Evolutionary conservation across 2,888 invertebrate genomes (phyloP).

Genomic region (Dasypolia templi): DNA sequence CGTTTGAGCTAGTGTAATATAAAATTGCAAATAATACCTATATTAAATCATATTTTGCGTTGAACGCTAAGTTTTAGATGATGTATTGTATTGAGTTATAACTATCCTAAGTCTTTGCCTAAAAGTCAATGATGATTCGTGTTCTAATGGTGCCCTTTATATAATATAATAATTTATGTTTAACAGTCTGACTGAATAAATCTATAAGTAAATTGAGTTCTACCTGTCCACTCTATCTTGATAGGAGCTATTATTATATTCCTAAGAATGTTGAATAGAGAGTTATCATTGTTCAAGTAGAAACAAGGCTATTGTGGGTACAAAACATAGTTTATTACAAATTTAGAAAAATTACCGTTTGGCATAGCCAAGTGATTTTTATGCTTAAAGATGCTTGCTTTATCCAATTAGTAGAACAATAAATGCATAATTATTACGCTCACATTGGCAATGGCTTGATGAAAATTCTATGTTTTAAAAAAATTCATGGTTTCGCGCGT

Average conservation of each 20-base stretch:
- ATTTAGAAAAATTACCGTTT: too few relatives aligned
- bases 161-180: not conserved
- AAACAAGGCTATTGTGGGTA: conserved; percentile 43
- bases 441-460: not conserved
- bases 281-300: conserved; percentile 11
- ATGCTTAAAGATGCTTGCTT: conserved; percentile 15
- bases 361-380: conserved; percentile 22
- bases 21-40: not conserved
- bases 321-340: conserved; percentile 42
- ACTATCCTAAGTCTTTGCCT: not conserved
- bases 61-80: not conserved
- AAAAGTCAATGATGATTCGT: conserved; percentile 3
- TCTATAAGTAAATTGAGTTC: conserved; percentile 2
- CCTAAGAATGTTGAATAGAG: conserved; percentile 6
- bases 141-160: conserved; percentile 1
- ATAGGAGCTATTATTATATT: conserved; percentile 3
- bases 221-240: not conserved
- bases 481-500: not conserved
- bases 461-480: not conserved
- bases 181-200: conserved; percentile 24
- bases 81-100: not conserved
- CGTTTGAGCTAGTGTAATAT: too few relatives aligned
- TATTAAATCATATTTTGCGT: not conserved
- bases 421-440: not conserved
- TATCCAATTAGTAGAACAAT: conserved; percentile 5